Percentiles rank a stretch among this genome's conserved stretches.
phyloP scores from a whole-genome alignment of 2,113 vertebrate species.

The Brienomyrus brachyistius region DNA sequence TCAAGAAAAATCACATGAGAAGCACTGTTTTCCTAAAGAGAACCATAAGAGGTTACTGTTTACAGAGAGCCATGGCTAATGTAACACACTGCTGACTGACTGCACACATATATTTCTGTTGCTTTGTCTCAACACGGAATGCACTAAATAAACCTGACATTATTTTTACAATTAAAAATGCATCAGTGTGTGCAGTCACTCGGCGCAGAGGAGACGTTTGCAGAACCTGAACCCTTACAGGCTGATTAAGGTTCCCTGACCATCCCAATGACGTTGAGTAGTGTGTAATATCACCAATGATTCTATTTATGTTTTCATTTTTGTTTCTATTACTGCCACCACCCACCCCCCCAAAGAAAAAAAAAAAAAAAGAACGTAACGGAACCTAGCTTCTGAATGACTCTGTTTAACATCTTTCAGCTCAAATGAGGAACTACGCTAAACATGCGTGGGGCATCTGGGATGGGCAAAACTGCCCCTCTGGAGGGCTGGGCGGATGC shows the following conservation, averaged over 20 bases:
- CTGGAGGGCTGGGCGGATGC: slow-evolving; percentile 67
- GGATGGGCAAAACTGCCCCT: slow-evolving; percentile 73
- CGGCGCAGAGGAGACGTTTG: slow-evolving; percentile 28
- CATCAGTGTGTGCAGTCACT: slow-evolving; percentile 37
- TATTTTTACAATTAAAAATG: slow-evolving; percentile 42
- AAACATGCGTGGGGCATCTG: slow-evolving; percentile 83
- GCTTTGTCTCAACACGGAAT: slow-evolving; percentile 50
- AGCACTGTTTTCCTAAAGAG: neutral
- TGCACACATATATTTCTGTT: slow-evolving; percentile 53
- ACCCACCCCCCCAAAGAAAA: slow-evolving; percentile 39
- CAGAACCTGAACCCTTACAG: slow-evolving; percentile 45
- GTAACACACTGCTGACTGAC: slow-evolving; percentile 58
- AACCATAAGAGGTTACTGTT: slow-evolving; percentile 40
- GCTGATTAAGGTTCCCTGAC: slow-evolving; percentile 30
- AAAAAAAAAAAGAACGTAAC: slow-evolving; percentile 36
- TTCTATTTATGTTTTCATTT: slow-evolving; percentile 57
- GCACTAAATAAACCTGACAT: slow-evolving; percentile 54
- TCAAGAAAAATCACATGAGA: neutral
- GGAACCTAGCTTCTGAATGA: slow-evolving; percentile 79
- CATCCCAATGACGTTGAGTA: slow-evolving; percentile 50
- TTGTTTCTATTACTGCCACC: slow-evolving; percentile 50
- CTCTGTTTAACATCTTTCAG: slow-evolving; percentile 90
- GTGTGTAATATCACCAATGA: slow-evolving; percentile 56
- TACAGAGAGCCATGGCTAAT: slow-evolving; percentile 59
- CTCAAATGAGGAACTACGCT: slow-evolving; percentile 82